Evolutionary conservation across 2,797 vertebrate genomes (phyloP).

Genomic region (Phoeniculus purpureus): DNA sequence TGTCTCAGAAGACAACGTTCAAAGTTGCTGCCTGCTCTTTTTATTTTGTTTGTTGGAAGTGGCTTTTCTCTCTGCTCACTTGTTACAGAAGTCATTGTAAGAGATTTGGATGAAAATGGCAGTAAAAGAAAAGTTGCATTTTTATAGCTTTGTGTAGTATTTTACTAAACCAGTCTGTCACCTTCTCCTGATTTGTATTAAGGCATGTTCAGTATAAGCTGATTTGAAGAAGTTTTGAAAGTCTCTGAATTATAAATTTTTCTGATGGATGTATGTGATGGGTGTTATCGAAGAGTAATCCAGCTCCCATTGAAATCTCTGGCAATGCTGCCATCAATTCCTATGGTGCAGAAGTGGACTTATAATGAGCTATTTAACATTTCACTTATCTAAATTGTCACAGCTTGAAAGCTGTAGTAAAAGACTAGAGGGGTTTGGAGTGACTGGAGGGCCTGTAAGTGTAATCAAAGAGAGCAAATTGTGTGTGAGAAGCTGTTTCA

Average conservation of each 20-base stretch:
- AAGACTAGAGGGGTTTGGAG: constrained; percentile 15
- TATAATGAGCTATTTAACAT: constrained; percentile 55
- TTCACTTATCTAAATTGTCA: constrained; percentile 61
- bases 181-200: background rate
- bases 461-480: constrained; percentile 56
- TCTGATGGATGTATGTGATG: background rate
- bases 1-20: background rate
- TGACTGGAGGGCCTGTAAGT: constrained; percentile 43
- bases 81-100: background rate
- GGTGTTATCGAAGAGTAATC: background rate
- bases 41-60: background rate
- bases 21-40: background rate
- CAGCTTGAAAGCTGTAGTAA: constrained; percentile 51
- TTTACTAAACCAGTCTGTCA: background rate
- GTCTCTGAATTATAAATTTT: background rate
- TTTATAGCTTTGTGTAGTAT: background rate
- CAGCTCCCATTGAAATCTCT: background rate
- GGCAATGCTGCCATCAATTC: background rate
- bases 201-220: background rate
- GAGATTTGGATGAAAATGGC: background rate
- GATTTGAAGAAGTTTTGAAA: constrained; percentile 1
- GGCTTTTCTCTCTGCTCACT: background rate
- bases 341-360: constrained; percentile 18
- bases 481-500: constrained; percentile 47
- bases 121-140: background rate